A percentile compares a stretch with the other conserved stretches of the same genome.
phyloP scores from a whole-genome alignment of 2,113 vertebrate genomes.

The Budorcas taxicolor region DNA sequence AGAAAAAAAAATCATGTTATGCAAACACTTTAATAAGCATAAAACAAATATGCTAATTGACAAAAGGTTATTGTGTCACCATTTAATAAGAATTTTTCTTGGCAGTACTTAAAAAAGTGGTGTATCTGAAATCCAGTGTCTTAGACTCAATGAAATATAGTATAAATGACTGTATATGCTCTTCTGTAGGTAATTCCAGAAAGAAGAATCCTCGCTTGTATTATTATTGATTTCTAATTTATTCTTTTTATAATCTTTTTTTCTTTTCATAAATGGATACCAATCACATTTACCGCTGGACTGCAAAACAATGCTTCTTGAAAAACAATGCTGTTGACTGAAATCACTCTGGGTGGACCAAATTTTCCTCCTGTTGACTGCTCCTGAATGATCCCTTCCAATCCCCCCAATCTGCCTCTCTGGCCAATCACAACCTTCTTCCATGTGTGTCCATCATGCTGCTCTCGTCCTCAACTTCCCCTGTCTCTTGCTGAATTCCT shows the following conservation, averaged over 20 bases:
- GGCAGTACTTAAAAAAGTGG: neutral
- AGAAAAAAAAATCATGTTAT: neutral
- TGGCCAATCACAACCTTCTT: constrained; percentile 84
- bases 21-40: neutral
- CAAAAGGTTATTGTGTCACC: neutral
- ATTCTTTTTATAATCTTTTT: constrained; percentile 83
- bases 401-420: constrained; percentile 81
- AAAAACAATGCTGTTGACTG: constrained; percentile 86
- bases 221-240: constrained; percentile 84
- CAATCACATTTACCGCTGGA: constrained; percentile 87
- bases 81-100: neutral
- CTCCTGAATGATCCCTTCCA: constrained; percentile 83
- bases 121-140: constrained; percentile 35
- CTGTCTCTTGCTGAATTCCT: constrained; percentile 83
- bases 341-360: constrained; percentile 87
- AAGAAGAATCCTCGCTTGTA: constrained; percentile 78
- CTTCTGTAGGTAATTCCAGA: constrained; percentile 74
- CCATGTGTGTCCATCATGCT: constrained; percentile 73
- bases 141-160: constrained; percentile 62
- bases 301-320: constrained; percentile 87
- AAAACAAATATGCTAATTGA: neutral
- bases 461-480: constrained; percentile 81
- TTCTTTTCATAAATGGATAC: constrained; percentile 87
- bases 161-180: constrained; percentile 62
- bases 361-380: constrained; percentile 87